These are phyloP conservation scores for Itoplectis maculator DNA, from an alignment of 2,888 invertebrate genomes.

Conservation along the genomic window DNA sequence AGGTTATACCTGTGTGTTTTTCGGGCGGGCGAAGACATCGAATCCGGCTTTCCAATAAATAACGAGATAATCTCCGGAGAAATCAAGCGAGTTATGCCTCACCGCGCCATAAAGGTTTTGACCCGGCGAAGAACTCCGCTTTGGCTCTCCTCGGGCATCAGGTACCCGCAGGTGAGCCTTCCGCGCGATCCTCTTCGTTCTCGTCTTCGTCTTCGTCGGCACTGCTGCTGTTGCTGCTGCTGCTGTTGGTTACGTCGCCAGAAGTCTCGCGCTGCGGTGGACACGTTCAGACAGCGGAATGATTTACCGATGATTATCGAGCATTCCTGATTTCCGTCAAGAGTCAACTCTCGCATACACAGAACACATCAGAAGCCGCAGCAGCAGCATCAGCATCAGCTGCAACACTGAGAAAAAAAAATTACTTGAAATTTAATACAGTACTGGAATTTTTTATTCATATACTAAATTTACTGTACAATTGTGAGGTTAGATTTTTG, in stretches of 20 bases:
- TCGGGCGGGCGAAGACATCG: constrained; percentile 76
- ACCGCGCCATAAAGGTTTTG: constrained; percentile 80
- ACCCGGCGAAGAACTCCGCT: constrained; percentile 74
- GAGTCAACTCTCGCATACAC: constrained; percentile 46
- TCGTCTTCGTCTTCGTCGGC: constrained; percentile 45
- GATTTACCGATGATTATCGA: constrained; percentile 81
- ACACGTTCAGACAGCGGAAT: constrained; percentile 70
- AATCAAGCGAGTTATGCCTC: constrained; percentile 82
- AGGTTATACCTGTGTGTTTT: constrained; percentile 60
- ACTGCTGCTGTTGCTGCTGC: constrained; percentile 13
- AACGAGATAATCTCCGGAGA: constrained; percentile 83
- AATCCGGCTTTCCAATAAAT: constrained; percentile 82
- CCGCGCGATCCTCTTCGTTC: constrained; percentile 59
- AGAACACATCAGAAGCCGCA: constrained; percentile 19
- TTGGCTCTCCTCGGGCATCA: constrained; percentile 42
- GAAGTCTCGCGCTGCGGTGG: constrained; percentile 44
- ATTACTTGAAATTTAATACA: no score
- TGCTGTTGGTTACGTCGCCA: constrained; percentile 56
- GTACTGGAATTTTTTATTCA: no score
- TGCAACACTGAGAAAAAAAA: no score
- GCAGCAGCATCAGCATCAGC: constrained; percentile 28
- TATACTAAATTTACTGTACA: no score
- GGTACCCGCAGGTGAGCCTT: constrained; percentile 69
- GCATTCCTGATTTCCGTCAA: constrained; percentile 77
- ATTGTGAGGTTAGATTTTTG: no score